phyloP scores from a whole-genome alignment of 2,888 invertebrate species.

The Pseudococcus jackbeardsleyi region DNA sequence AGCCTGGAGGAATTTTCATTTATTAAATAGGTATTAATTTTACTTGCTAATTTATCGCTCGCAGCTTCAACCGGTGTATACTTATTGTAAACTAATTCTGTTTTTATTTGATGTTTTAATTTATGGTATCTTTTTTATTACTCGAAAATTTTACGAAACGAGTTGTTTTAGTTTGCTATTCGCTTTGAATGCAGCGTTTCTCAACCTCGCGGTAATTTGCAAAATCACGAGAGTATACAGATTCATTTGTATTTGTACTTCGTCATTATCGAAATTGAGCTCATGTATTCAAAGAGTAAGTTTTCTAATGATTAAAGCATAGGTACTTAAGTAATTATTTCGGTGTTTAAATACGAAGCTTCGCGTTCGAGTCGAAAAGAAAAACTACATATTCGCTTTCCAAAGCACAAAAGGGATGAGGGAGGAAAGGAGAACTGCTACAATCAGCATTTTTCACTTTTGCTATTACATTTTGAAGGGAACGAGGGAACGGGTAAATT shows the following conservation, averaged over 20 bases:
- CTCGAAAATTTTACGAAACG: background rate
- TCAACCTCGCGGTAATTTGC: slow-evolving; percentile 15
- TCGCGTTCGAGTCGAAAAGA: background rate
- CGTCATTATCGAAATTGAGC: slow-evolving; percentile 13
- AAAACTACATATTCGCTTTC: background rate
- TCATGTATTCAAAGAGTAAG: background rate
- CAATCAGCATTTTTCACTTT: too few relatives aligned
- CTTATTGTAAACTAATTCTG: slow-evolving; percentile 18
- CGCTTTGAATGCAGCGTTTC: background rate
- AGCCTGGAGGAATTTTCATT: background rate
- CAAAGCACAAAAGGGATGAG: background rate
- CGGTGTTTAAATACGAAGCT: background rate
- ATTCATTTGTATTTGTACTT: background rate
- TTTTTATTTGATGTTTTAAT: slow-evolving; percentile 21
- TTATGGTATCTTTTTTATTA: background rate
- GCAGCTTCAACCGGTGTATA: background rate
- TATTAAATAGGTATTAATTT: slow-evolving; percentile 16
- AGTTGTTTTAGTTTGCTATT: background rate
- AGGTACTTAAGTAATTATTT: background rate
- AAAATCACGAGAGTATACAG: background rate
- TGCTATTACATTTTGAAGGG: too few relatives aligned
- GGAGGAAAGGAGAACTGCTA: background rate
- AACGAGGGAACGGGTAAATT: too few relatives aligned
- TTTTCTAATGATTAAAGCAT: background rate
- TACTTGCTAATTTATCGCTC: slow-evolving; percentile 11